Evolutionary conservation across 35 echinoderm and acorn worm species (phyloP), one percentile per base, ranked within the genome.

Genomic region (Diadema setosum): DNA sequence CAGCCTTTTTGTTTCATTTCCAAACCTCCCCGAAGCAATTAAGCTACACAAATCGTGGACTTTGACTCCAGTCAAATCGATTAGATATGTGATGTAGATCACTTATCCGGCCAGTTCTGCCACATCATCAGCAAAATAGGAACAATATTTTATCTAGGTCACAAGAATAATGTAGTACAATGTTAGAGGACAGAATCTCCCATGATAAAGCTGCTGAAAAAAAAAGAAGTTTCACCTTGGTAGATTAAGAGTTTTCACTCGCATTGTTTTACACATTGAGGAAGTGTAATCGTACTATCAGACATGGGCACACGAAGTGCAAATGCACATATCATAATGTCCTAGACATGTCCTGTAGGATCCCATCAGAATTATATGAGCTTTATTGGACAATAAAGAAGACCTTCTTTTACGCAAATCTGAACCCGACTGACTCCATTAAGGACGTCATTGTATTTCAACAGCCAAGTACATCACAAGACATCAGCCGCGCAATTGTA

Each of bases 41-140:
- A n/a, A n/a, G n/a, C n/a, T n/a, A n/a, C n/a, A n/a, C n/a, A n/a
- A n/a, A n/a, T n/a, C n/a, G n/a, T n/a, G n/a, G 63, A 67, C 37
- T 93, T 55, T 44, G 93, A 37, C 91, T 83, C 32, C 91, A 97
- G 87, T 97, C 95, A 45, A 83, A 87, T 1, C 83, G 95, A 90
- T 83, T 30, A 61, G 74, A 0, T 42, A 93, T 55, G 95, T 91
- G 2, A 87, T 90, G 46, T 52, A 63, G 23, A 88, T 93, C 75
- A 93, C 93, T 17, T 3, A 75, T 59, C 73, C 30, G 18, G 63
- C 63, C 5, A 34, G 27, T 33, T 8, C 30, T 34, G 21, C 24
- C 27, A 67, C 21, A 67, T 33, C 8, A 67, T 33, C 30, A 12
- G 37, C 8, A 8, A 33, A 5, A 26, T 34, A 7, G 63, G 37